phyloP scores from a whole-genome alignment of 2,113 vertebrate genomes.

The Dicerorhinus sumatrensis region DNA sequence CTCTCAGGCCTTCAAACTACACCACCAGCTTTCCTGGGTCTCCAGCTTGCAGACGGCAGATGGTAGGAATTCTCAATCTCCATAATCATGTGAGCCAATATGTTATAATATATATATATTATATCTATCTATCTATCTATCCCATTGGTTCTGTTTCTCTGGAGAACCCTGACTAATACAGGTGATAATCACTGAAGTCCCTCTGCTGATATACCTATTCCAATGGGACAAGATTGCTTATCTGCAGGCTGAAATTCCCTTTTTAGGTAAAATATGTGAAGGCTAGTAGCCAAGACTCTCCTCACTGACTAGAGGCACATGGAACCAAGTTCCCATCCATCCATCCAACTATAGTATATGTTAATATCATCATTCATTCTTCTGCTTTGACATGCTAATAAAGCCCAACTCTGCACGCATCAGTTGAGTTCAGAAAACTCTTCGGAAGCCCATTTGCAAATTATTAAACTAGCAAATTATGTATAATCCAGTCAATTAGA shows the following conservation, averaged over 20 bases:
- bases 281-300: background rate
- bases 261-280: background rate
- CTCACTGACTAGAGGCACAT: background rate
- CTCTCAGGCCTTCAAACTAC: background rate
- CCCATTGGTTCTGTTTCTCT: background rate
- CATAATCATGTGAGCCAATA: background rate
- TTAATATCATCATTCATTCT: background rate
- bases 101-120: background rate
- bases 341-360: accelerated
- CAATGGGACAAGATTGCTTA: background rate
- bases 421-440: background rate
- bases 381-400: background rate
- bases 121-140: no score
- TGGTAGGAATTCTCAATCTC: background rate
- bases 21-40: background rate
- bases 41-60: background rate
- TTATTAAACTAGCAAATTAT: background rate
- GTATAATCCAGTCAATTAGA: background rate
- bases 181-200: background rate
- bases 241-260: background rate
- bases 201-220: background rate
- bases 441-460: background rate
- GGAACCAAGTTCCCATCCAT: background rate
- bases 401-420: background rate
- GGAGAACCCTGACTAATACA: background rate